Base-by-base conservation (phyloP, 2,797 vertebrate genomes). In the Trachurus trachurus region DNA sequence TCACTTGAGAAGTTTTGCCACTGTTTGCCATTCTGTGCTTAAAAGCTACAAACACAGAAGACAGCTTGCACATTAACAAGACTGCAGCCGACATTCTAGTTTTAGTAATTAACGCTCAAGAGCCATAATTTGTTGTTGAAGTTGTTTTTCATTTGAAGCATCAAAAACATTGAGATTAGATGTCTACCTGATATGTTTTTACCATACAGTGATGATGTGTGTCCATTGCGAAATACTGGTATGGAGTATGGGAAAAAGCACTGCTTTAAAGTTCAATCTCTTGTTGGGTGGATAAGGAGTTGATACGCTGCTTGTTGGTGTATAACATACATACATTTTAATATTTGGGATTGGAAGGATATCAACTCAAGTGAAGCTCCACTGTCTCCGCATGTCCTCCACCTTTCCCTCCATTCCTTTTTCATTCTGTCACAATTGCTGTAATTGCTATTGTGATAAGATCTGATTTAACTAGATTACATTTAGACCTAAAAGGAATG, bases 391-490 rank as follows among this genome's bases (percentile, higher is more conserved):
- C 16, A 22, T 42, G 40, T 13, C 40, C 40, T 13, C 40, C 40
- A 42, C 12, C 40, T 42, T 42, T 42, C 40, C 40, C 12, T 42
- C 40, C 3, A 42, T 42, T 42, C 2, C 2, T 42, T 13, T 42
- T 42, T 42, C 71, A 65, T 63, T 60, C 71, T 62, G 75, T 80
- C 76, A 63, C 68, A 62, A 49, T 81, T 77, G 74, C 62, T 67
- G 62, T 73, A 67, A 83, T 78, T 76, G 75, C 81, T 69, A 5
- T 53, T 56, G 29, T 60, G 78, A 83, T 76, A 74, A 63, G 61
- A 80, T 84, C 69, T 54, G 75, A 80, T 66, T 89, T 29, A 63
- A 74, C 77, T 60, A 66, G 82, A 87, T 83, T 54, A 40, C 22
- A 78, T 78, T 69, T 53, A 42, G 65, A 69, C 47, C 62, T 40